Evolutionary conservation across 2,113 vertebrate species (phyloP).

Genomic region (Leptocoma aspasia): DNA sequence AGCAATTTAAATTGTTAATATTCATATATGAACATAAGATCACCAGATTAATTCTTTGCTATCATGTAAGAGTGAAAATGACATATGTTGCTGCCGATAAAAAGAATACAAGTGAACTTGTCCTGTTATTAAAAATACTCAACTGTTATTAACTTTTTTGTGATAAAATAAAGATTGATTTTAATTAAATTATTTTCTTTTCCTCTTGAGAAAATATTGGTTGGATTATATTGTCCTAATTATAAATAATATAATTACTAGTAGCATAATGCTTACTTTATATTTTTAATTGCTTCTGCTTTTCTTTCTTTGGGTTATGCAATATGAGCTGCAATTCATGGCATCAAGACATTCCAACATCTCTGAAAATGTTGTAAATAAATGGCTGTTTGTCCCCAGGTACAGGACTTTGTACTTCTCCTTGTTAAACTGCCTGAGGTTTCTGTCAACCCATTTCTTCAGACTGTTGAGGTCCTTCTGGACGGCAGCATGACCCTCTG

Average conservation of each 20-base stretch:
- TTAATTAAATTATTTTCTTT: not conserved
- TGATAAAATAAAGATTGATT: not conserved
- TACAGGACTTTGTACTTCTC: not conserved
- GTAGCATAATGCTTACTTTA: not conserved
- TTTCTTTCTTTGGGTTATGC: not conserved
- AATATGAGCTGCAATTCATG: not conserved
- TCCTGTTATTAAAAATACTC: not conserved
- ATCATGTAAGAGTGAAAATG: not conserved
- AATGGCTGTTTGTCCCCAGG: not conserved
- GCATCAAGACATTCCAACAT: not conserved
- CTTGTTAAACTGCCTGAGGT: not conserved
- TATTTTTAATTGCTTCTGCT: not conserved
- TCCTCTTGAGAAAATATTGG: not conserved
- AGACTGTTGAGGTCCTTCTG: not conserved
- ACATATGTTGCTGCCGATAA: not conserved
- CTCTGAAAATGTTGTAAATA: not conserved
- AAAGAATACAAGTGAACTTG: not conserved
- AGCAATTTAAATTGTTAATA: not conserved
- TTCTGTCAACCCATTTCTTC: not conserved
- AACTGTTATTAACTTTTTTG: not conserved
- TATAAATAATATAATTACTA: not conserved
- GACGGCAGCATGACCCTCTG: rapidly evolving
- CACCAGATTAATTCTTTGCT: not conserved
- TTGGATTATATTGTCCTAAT: not conserved
- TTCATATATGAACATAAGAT: not conserved